Evolutionary conservation across 2,888 invertebrate species (phyloP).

Genomic region (Agrotis ipsilon): DNA sequence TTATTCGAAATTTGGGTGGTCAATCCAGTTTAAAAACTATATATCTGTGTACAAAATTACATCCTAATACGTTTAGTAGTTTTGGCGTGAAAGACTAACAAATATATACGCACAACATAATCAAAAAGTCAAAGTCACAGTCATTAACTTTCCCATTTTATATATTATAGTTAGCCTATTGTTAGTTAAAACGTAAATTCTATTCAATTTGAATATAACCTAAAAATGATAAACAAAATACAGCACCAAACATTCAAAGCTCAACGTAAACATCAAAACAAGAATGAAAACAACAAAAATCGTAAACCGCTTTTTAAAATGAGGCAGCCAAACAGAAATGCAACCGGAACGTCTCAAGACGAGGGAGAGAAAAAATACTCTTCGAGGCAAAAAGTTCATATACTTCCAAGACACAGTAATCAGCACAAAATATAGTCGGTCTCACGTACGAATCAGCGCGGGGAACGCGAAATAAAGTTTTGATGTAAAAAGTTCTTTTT

Average conservation of each 20-base stretch:
- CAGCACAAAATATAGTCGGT: conserved; percentile 84
- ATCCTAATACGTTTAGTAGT: too few species aligned
- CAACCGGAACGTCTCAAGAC: conserved; percentile 49
- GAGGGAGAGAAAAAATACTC: conserved; percentile 46
- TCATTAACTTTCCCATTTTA: too few species aligned
- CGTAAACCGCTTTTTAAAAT: conserved; percentile 61
- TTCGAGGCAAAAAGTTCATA: conserved; percentile 61
- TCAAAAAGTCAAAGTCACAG: too few species aligned
- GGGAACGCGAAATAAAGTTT: conserved; percentile 87
- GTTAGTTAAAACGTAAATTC: too few species aligned
- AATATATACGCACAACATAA: too few species aligned
- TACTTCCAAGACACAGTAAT: conserved; percentile 80
- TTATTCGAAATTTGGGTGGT: too few species aligned
- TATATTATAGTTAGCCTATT: too few species aligned
- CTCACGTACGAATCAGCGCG: conserved; percentile 88
- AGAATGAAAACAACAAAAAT: conserved; percentile 42
- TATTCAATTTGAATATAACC: conserved; percentile 7
- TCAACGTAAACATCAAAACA: conserved; percentile 44
- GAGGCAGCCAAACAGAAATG: conserved; percentile 58
- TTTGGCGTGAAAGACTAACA: too few species aligned
- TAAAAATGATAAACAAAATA: conserved; percentile 17
- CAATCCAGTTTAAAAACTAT: too few species aligned
- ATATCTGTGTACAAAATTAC: too few species aligned
- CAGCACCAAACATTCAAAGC: conserved; percentile 22
- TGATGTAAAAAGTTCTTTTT: conserved; percentile 91